These are phyloP conservation scores for Cairina moschata DNA, from an alignment of 2,113 vertebrate species.

Conservation along the genomic window DNA sequence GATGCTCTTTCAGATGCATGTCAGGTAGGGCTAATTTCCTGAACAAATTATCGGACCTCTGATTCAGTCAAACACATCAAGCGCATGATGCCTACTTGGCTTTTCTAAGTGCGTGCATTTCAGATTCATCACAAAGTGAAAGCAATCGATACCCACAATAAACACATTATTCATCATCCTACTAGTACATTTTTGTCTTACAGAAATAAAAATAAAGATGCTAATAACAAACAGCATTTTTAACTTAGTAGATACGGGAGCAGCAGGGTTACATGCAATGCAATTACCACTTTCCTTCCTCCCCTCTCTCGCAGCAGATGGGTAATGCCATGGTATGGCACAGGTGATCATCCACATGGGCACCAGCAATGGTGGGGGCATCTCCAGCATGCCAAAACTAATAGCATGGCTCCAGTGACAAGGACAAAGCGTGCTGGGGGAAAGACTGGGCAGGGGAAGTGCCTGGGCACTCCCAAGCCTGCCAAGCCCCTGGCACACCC, in stretches of 20 bases:
- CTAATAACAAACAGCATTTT: background rate
- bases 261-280: background rate
- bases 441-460: background rate
- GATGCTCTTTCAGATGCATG: background rate
- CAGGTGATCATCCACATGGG: fast-evolving
- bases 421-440: background rate
- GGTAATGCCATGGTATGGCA: fast-evolving
- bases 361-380: background rate
- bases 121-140: background rate
- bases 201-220: background rate
- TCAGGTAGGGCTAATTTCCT: constrained; percentile 11
- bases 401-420: background rate
- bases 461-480: fast-evolving
- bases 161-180: background rate
- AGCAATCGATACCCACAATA: background rate
- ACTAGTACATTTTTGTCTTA: background rate
- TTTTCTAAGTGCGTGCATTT: background rate
- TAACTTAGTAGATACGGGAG: background rate
- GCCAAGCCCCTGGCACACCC: fast-evolving
- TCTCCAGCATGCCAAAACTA: background rate
- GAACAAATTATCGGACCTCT: constrained; percentile 16
- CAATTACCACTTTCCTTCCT: background rate
- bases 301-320: background rate
- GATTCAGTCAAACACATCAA: background rate
- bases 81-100: background rate